Evolutionary conservation across 2,797 vertebrate species (phyloP).

Genomic region (Poeciliopsis paucimaculata): DNA sequence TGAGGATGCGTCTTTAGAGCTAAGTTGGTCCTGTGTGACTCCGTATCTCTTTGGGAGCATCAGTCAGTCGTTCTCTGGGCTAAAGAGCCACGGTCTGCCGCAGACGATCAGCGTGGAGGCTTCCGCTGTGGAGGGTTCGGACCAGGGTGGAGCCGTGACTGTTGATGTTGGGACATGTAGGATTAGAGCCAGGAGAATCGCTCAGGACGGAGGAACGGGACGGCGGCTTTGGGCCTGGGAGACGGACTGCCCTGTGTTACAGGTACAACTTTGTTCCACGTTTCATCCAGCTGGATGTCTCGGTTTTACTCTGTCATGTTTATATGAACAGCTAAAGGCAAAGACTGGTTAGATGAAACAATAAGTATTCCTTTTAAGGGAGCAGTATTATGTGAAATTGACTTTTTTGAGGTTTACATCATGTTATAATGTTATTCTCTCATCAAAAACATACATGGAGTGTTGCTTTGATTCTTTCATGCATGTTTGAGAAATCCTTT

Average conservation of each 20-base stretch:
- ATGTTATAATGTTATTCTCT: no score
- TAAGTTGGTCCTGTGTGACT: constrained; percentile 72
- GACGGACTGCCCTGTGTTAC: constrained; percentile 74
- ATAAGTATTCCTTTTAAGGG: background rate
- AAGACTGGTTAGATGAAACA: background rate
- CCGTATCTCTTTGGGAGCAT: constrained; percentile 68
- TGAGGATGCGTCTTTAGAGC: constrained; percentile 66
- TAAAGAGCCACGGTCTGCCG: constrained; percentile 76
- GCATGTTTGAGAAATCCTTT: no score
- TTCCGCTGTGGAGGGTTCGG: constrained; percentile 40
- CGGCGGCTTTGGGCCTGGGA: constrained; percentile 79
- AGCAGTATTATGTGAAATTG: no score
- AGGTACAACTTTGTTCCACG: constrained; percentile 67
- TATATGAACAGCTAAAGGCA: background rate
- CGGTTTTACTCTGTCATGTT: background rate
- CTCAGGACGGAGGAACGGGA: constrained; percentile 41
- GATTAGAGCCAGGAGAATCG: constrained; percentile 69
- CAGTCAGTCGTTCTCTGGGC: constrained; percentile 72
- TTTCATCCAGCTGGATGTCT: background rate
- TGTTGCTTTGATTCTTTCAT: no score
- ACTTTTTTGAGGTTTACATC: no score
- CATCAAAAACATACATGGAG: no score
- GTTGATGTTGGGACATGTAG: constrained; percentile 79
- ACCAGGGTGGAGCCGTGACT: constrained; percentile 58
- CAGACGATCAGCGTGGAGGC: constrained; percentile 61